These are phyloP conservation scores for Andrena chrysosceles DNA, from an alignment of 2,888 invertebrate genomes.

Conservation along the genomic window DNA sequence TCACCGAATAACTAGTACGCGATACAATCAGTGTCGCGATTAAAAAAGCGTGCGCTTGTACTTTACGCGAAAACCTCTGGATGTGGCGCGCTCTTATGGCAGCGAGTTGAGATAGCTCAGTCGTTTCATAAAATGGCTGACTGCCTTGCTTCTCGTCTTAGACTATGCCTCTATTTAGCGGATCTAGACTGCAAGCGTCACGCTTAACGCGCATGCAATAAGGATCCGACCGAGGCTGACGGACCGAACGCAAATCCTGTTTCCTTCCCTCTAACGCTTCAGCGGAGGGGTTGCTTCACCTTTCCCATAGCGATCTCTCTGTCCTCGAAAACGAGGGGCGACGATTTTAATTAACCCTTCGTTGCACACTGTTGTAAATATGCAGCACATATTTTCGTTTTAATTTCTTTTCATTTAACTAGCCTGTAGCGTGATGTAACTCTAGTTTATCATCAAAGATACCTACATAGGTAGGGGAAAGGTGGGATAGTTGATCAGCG, in stretches of 20 bases:
- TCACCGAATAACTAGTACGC: not conserved
- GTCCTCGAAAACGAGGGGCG: not conserved
- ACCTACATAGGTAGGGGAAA: no score
- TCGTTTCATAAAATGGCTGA: conserved; percentile 69
- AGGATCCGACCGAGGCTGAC: conserved; percentile 11
- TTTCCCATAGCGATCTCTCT: not conserved
- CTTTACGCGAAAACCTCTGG: conserved; percentile 53
- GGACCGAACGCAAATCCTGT: not conserved
- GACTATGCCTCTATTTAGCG: conserved; percentile 46
- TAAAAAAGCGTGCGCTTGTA: conserved; percentile 28
- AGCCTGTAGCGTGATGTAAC: no score
- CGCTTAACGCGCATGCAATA: conserved; percentile 20
- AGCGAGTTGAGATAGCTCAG: conserved; percentile 44
- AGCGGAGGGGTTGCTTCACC: not conserved
- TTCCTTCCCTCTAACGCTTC: conserved; percentile 1
- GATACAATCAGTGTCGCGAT: not conserved
- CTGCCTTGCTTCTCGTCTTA: conserved; percentile 50
- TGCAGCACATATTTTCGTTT: no score
- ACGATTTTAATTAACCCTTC: not conserved
- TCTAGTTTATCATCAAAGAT: no score
- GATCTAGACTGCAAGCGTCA: conserved; percentile 21
- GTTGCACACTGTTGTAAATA: no score
- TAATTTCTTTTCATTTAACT: no score
- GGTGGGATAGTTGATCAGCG: no score
- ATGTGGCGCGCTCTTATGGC: conserved; percentile 63